Evolutionary conservation across 2,888 invertebrate species (phyloP), one percentile per base, ranked within the genome.

Genomic region (Darwinula stevensoni): DNA sequence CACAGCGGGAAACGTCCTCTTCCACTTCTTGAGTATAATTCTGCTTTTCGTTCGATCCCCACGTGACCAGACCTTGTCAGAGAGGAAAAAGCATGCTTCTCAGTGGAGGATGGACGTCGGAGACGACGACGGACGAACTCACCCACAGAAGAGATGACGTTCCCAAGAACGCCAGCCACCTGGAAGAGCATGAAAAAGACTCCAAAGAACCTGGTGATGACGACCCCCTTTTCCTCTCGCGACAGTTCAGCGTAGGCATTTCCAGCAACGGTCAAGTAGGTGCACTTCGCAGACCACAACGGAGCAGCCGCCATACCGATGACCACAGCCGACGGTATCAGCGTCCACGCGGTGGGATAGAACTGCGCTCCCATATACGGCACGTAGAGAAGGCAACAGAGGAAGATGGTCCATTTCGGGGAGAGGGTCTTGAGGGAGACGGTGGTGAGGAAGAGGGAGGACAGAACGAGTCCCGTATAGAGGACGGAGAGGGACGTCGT

Each of bases 391-490:
- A 78, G 52, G 71, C 91, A 76, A 34, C 84, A 78, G 36, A 75
- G 50, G 43, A 82, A 78, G 34, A 94, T 61, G 9, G 22, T 22
- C 22, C 22, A 22, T 22, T 22, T 22, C 22, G 22, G 9, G n/a
- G 22, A 9, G 44, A 91, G 62, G 51, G 75, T 66, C 50, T 78
- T 75, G 47, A 88, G 84, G 44, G 84, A 60, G 53, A 80, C 72
- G 28, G 84, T 80, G 31, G 86, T 86, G 38, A 91, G 67, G 53
- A 94, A 84, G 53, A 91, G 74, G 53, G 88, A 91, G 35, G 88
- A 88, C 12, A 91, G 62, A 33, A 91, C 82, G 37, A 88, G 63
- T 4, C 82, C 73, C 17, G 75, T 76, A 53, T 91, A 94, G 41
- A 91, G 69, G 27, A 82, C 74, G 45, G 78, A 71, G 35, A 84